A percentile compares a stretch with the other conserved stretches of the same genome.
phyloP scores from a whole-genome alignment of 1,140 invertebrate species.

The Drosophila yakuba region DNA sequence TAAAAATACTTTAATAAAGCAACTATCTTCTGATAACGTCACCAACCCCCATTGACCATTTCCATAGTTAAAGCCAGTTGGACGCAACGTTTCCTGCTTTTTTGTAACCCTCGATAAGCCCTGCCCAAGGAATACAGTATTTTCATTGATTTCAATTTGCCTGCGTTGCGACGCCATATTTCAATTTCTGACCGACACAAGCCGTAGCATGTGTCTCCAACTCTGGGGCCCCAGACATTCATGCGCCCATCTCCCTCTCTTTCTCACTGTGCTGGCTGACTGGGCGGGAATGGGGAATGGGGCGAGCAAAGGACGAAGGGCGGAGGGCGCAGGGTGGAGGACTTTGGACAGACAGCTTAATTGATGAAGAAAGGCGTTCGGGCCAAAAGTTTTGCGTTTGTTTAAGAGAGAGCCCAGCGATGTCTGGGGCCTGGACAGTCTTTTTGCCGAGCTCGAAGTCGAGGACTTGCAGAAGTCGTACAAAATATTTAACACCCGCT shows the following conservation, averaged over 20 bases:
- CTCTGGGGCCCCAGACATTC: background rate
- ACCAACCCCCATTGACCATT: background rate
- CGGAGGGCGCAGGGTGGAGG: conserved; percentile 12
- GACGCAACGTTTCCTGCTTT: background rate
- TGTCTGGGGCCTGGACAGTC: conserved; percentile 47
- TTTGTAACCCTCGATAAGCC: background rate
- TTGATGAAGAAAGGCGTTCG: conserved; percentile 69
- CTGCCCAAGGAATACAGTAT: conserved; percentile 29
- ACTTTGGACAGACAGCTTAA: conserved; percentile 62
- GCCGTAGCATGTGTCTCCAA: conserved; percentile 78
- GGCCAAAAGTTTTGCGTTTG: conserved; percentile 63
- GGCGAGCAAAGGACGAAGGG: background rate
- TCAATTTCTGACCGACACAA: conserved; percentile 80
- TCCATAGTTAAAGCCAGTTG: conserved; percentile 26
- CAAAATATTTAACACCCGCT: conserved; percentile 83
- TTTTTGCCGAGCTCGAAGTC: conserved; percentile 57
- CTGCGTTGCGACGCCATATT: conserved; percentile 78
- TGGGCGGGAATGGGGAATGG: background rate
- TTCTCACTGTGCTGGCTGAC: conserved; percentile 6
- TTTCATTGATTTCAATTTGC: conserved; percentile 82
- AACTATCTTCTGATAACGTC: background rate
- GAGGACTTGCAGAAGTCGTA: conserved; percentile 80
- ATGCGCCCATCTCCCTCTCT: conserved; percentile 24
- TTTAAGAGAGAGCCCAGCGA: conserved; percentile 46
- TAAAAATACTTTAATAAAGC: background rate